Evolutionary conservation across 2,888 invertebrate genomes (phyloP), one percentile per base, ranked within the genome.

Genomic region (Macroteleia sp.): DNA sequence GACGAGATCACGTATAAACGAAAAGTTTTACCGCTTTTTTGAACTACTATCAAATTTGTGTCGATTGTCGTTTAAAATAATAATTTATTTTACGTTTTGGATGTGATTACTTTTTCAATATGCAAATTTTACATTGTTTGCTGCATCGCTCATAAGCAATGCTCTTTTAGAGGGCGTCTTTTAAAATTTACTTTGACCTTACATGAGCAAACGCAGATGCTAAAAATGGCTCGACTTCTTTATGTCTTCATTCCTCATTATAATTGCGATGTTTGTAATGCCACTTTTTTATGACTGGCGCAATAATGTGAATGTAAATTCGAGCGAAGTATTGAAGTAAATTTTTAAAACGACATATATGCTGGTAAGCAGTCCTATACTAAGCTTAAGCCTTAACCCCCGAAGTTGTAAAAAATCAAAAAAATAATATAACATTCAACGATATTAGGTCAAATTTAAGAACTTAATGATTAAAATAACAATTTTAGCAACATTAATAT

Each of bases 131-230:
- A 19, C 50, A 41, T 44, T 48, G 39, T 14, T 48, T 46, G 17
- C 44, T 36, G 22, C 39, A 62, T 48, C 25, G 30, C 64, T 64
- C 44, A 66, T 66, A 42, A 66, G 46, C 20, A 46, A 67, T 67
- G 66, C 56, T 56, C 66, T 56, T 67, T 67, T 44, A 36, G 56
- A 20, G 42, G 41, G n/a, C 28, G 20, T 64, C 52, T 44, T 44
- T 19, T 42, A 54, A 64, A 44, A 44, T 66, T 66, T 66, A 16
- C 66, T 67, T 56, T 56, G 56, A 46, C 56, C 46, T 44, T 54
- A 54, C 28, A 12, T 20, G 34, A 25, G 56, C 34, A 36, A 36
- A 46, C 44, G 39, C 46, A 22, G 44, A 66, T 32, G 66, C 12
- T 22, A 54, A 66, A 66, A 66, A 64, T 34, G 22, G 3, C 44